These are phyloP conservation scores for Drosophila tripunctata DNA, from an alignment of 2,888 invertebrate species.

Conservation along the genomic window DNA sequence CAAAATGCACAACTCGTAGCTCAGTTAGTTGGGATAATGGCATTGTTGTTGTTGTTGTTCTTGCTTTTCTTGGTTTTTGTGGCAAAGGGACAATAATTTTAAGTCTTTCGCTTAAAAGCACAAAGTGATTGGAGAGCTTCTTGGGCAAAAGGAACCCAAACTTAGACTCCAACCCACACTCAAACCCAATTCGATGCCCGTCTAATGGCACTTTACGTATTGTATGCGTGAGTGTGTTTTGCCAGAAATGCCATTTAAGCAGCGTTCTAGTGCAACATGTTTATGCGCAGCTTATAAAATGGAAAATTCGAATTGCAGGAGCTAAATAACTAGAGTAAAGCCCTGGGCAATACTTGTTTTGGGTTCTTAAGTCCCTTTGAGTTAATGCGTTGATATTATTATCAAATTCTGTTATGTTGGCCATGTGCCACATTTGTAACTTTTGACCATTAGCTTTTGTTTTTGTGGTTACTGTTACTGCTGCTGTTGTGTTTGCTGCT, in stretches of 20 bases:
- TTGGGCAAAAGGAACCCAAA: constrained; percentile 16
- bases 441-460: constrained; percentile 77
- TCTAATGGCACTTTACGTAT: constrained; percentile 63
- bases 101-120: constrained; percentile 71
- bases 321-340: constrained; percentile 56
- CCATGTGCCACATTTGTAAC: constrained; percentile 56
- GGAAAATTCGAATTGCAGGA: constrained; percentile 45
- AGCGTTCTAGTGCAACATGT: constrained; percentile 32
- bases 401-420: constrained; percentile 52
- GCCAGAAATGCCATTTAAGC: constrained; percentile 55
- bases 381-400: constrained; percentile 74
- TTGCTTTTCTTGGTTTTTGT: constrained; percentile 26
- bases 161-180: not conserved
- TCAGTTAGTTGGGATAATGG: constrained; percentile 52
- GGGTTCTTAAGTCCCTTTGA: constrained; percentile 53
- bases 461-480: constrained; percentile 58
- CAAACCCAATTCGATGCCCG: constrained; percentile 34
- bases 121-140: constrained; percentile 66
- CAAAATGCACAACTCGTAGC: constrained; percentile 26
- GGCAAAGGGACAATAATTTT: constrained; percentile 66
- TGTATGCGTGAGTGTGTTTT: constrained; percentile 33
- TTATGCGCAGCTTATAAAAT: constrained; percentile 50
- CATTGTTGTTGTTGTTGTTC: constrained; percentile 40
- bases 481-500: too few relatives aligned
- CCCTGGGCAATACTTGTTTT: constrained; percentile 32